phyloP scores from a whole-genome alignment of 2,113 vertebrate genomes.

The Platysternon megacephalum region DNA sequence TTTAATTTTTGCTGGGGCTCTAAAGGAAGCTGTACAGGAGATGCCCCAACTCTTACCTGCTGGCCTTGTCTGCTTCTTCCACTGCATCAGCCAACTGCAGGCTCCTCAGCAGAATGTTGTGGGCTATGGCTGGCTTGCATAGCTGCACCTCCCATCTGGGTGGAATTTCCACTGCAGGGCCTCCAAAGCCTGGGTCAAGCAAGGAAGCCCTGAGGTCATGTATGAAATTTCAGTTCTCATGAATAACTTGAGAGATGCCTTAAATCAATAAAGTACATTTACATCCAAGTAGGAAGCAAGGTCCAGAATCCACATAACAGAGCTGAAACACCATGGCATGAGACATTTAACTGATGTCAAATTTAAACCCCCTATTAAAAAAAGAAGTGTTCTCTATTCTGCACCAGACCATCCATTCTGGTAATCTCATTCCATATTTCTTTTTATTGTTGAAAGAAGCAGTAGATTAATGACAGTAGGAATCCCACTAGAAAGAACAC shows the following conservation, averaged over 20 bases:
- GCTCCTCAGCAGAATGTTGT: fast-evolving
- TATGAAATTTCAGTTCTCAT: conserved; percentile 34
- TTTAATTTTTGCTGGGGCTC: background rate
- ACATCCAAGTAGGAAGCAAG: conserved; percentile 16
- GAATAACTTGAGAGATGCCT: conserved; percentile 21
- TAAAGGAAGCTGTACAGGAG: background rate
- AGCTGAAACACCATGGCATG: conserved; percentile 62
- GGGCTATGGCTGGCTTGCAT: fast-evolving
- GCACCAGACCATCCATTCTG: conserved; percentile 76
- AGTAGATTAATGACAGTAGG: conserved; percentile 77
- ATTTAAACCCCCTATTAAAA: conserved; percentile 76
- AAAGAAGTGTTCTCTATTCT: conserved; percentile 71
- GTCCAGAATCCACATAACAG: conserved; percentile 53
- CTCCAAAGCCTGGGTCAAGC: background rate
- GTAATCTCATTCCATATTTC: conserved; percentile 81
- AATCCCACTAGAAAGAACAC: conserved; percentile 69
- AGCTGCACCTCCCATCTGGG: background rate
- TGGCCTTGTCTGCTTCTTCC: background rate
- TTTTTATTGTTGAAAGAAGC: conserved; percentile 77
- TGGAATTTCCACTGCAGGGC: background rate
- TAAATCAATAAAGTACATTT: conserved; percentile 57
- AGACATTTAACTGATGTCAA: conserved; percentile 74
- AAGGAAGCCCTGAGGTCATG: background rate
- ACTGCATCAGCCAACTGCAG: background rate
- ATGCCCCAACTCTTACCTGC: background rate